Evolutionary conservation across 2,113 vertebrate species (phyloP).

Genomic region (Rhinoptilus africanus): DNA sequence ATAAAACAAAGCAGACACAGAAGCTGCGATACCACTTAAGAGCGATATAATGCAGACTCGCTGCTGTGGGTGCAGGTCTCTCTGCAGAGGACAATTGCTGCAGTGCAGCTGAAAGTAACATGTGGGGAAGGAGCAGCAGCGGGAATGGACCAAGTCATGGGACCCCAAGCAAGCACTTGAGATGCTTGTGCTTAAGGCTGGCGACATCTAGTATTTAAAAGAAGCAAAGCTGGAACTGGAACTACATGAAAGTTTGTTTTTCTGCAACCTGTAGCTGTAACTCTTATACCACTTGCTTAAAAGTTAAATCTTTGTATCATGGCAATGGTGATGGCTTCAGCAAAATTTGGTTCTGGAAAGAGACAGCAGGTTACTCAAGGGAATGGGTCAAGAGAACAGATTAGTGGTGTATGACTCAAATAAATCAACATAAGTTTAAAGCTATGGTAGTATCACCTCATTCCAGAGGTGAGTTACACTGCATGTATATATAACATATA

Average conservation of each 20-base stretch:
- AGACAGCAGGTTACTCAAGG: not conserved
- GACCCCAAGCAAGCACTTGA: not conserved
- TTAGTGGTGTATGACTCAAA: not conserved
- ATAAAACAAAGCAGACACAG: not conserved
- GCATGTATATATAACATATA: not conserved
- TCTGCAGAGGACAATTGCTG: not conserved
- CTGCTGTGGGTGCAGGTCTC: not conserved
- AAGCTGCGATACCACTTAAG: not conserved
- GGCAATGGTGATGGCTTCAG: not conserved
- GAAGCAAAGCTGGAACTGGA: not conserved
- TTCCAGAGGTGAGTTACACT: not conserved
- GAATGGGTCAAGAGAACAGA: not conserved
- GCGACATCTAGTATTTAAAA: not conserved
- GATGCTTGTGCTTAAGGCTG: not conserved
- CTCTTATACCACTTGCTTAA: not conserved
- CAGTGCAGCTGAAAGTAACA: not conserved
- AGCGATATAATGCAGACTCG: not conserved
- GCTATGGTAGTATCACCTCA: not conserved
- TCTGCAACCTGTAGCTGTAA: not conserved
- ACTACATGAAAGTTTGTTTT: not conserved
- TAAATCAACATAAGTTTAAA: not conserved
- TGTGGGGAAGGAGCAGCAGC: not conserved
- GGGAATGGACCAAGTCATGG: not conserved
- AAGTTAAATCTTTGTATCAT: not conserved
- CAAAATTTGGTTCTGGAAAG: not conserved